These are phyloP conservation scores for Hydriomena furcata DNA, from an alignment of 2,888 invertebrate genomes.

Conservation along the genomic window DNA sequence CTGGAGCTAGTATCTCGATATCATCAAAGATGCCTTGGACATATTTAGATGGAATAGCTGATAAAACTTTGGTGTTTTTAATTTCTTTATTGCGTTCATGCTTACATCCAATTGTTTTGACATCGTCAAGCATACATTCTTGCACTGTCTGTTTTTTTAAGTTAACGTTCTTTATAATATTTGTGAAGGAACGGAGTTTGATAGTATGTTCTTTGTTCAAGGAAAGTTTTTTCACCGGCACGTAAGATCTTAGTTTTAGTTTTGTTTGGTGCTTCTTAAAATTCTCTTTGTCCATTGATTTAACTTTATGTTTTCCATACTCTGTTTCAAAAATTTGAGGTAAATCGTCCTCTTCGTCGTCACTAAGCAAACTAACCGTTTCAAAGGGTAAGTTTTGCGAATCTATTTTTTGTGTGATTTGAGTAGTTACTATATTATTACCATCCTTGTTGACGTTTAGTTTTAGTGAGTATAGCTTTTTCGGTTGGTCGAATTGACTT, in stretches of 20 bases:
- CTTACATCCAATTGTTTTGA: not conserved
- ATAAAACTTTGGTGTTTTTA: not conserved
- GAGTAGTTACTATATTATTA: conserved; percentile 39
- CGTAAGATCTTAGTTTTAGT: conserved; percentile 55
- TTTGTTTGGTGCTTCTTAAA: conserved; percentile 55
- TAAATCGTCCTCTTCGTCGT: conserved; percentile 60
- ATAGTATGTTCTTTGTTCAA: conserved; percentile 17
- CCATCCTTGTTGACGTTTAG: conserved; percentile 51
- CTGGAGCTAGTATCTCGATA: conserved; percentile 15
- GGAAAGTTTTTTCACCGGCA: conserved; percentile 45
- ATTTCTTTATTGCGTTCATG: not conserved
- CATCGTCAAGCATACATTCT: conserved; percentile 1
- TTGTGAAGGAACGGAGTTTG: conserved; percentile 2
- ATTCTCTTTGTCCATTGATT: conserved; percentile 38
- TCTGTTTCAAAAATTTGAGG: conserved; percentile 52
- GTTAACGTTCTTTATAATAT: not conserved
- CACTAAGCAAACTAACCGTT: conserved; percentile 68
- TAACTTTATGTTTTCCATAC: conserved; percentile 56
- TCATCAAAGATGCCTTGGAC: conserved; percentile 17
- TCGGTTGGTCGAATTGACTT: conserved; percentile 38
- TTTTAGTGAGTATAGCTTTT: conserved; percentile 56
- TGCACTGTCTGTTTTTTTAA: not conserved
- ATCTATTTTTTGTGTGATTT: conserved; percentile 42
- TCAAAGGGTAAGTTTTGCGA: conserved; percentile 43
- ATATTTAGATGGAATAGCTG: conserved; percentile 14